phyloP scores from a whole-genome alignment of 2,888 invertebrate species.

The Anthoptus insignis region DNA sequence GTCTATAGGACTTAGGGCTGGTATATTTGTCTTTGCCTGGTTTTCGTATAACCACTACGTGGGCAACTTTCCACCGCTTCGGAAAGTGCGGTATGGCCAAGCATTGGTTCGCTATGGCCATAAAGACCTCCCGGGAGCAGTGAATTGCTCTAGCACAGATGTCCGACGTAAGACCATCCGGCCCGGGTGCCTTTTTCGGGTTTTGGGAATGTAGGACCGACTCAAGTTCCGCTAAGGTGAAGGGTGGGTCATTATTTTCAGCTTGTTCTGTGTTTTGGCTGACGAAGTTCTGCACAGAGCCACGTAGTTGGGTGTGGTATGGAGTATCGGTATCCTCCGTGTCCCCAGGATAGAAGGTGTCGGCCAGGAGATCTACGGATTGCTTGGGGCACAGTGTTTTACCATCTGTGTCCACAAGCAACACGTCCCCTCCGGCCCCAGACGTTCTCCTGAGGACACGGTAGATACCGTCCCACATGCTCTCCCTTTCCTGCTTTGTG shows the following conservation, averaged over 20 bases:
- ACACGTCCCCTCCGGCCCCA: too few species aligned
- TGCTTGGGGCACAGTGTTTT: background rate
- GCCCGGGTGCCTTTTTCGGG: background rate
- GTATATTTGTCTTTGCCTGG: slow-evolving; percentile 28
- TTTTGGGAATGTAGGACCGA: background rate
- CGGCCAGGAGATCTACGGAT: too few species aligned
- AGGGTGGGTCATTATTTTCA: background rate
- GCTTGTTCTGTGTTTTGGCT: background rate
- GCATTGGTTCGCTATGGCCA: slow-evolving; percentile 17
- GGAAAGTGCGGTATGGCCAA: slow-evolving; percentile 34
- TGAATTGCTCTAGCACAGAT: background rate
- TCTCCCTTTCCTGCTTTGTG: slow-evolving; percentile 37
- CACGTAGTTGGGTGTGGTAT: background rate
- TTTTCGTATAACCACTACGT: slow-evolving; percentile 22
- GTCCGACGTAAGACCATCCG: background rate
- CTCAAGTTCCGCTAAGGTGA: background rate
- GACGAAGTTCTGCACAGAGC: background rate
- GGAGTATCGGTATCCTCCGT: background rate
- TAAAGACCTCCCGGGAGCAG: background rate
- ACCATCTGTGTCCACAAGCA: slow-evolving; percentile 8
- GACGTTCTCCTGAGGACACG: slow-evolving; percentile 30
- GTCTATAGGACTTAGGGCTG: slow-evolving; percentile 35
- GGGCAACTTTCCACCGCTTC: slow-evolving; percentile 29
- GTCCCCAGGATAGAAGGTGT: background rate
- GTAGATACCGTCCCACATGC: slow-evolving; percentile 44